Evolutionary conservation across 1,140 invertebrate genomes (phyloP).

Genomic region (Archivesica marissinica): DNA sequence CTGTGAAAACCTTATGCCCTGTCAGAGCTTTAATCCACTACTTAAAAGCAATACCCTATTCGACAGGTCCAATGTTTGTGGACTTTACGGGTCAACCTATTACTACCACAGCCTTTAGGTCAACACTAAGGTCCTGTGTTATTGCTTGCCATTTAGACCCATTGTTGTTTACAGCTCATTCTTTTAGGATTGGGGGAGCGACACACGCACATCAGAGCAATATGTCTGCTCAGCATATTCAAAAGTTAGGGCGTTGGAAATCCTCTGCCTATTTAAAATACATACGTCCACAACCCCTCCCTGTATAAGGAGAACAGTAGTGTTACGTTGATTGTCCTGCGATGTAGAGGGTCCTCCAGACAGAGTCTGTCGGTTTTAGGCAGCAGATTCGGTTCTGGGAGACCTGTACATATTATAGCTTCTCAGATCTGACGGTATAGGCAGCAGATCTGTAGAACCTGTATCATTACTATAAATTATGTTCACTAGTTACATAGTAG

Average conservation of each 20-base stretch:
- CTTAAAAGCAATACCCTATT: background rate
- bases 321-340: no score
- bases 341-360: no score
- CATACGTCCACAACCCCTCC: background rate
- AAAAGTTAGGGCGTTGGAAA: slow-evolving; percentile 16
- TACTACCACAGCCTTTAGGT: slow-evolving; percentile 9
- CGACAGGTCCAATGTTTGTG: slow-evolving; percentile 9
- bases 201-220: background rate
- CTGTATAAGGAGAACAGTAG: no score
- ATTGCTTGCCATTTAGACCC: background rate
- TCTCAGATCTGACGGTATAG: no score
- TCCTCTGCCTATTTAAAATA: slow-evolving; percentile 16
- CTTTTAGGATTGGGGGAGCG: slow-evolving; percentile 36
- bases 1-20: background rate
- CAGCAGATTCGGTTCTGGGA: no score
- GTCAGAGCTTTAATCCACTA: background rate
- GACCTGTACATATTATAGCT: no score
- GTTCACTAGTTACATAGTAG: no score
- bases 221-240: background rate
- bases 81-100: background rate
- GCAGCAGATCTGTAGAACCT: no score
- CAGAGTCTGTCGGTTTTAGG: no score
- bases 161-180: background rate
- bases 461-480: no score
- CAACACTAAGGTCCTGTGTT: slow-evolving; percentile 11